Conservation (phyloP, 2,113 vertebrate species). For the Datnioides undecimradiatus region DNA sequence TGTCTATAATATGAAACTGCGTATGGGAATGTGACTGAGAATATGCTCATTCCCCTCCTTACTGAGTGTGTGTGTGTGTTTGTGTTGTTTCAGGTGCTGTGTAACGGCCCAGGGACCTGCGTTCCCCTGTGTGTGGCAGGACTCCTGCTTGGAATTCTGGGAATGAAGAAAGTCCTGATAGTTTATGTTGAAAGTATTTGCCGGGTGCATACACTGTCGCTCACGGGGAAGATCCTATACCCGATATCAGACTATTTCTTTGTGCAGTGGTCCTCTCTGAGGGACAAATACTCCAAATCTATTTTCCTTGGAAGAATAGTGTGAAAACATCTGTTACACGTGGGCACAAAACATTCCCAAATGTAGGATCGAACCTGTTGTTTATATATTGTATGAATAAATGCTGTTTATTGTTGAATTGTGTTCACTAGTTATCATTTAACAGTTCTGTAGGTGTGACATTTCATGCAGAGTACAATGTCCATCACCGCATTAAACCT, state of each 20-base stretch:
- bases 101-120: conserved; percentile 97
- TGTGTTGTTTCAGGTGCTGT: conserved; percentile 90
- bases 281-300: conserved; percentile 91
- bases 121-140: conserved; percentile 90
- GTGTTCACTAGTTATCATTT: neutral
- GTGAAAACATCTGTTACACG: conserved; percentile 62
- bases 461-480: neutral
- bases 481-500: neutral
- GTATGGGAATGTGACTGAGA: too few species aligned
- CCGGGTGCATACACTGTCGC: conserved; percentile 91
- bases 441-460: neutral
- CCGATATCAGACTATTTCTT: conserved; percentile 92
- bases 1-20: conserved; percentile 9
- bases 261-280: conserved; percentile 93
- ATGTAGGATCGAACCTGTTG: neutral
- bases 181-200: conserved; percentile 97
- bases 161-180: conserved; percentile 90
- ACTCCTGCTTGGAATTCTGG: conserved; percentile 89
- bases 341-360: neutral
- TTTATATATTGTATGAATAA: too few species aligned
- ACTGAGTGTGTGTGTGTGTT: neutral
- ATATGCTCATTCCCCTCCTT: neutral
- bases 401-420: neutral
- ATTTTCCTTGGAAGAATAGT: conserved; percentile 93
- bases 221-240: conserved; percentile 93